Evolutionary conservation across 2,888 invertebrate genomes (phyloP), one percentile per base, ranked within the genome.

Genomic region (Plebejus argus): DNA sequence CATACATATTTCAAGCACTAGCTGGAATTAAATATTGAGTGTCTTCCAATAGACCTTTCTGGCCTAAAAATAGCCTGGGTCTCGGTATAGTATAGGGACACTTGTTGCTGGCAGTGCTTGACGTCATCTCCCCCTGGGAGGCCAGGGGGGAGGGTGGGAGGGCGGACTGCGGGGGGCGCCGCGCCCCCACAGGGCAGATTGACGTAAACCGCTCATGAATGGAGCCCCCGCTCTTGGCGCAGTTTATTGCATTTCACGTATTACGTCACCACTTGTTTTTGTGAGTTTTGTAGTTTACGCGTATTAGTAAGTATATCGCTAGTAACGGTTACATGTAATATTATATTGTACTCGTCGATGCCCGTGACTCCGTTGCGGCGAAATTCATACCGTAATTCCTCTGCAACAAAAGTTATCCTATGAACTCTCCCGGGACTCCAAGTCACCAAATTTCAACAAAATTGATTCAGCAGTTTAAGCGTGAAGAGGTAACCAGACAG

Each of bases 141-240:
- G 82, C 79, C n/a, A 71, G 83, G 81, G 83, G 82, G 81, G 85
- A 86, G 87, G 87, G 88, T 81, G 83, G 81, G 83, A 82, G 81
- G 85, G 86, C 87, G 87, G 88, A 81, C 82, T 81, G 83, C 82
- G 81, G 84, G 86, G 87, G 87, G 88, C 81, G 84, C 87, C 89
- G 87, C 87, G 88, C 90, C 86, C 88, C 90, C 86, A 82, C 82
- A 87, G 88, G 83, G 81, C 84, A 84, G 80, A 85, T 89, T 93
- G 92, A 93, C 93, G 93, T 93, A 91, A 89, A 84, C 82, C 86
- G 85, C 91, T 92, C 88, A 92, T 93, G 93, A 93, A 93, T 92
- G 93, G 88, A 85, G 87, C 82, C 88, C 39, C 87, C 86, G 86
- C 86, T 85, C 86, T 79, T 79, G 79, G 79, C 81, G 79, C 76